Evolutionary conservation across 30 jellyfish, hydroid and myxozoan species (phyloP), one percentile per base, ranked within the genome.

Genomic region (Mastigias papua): DNA sequence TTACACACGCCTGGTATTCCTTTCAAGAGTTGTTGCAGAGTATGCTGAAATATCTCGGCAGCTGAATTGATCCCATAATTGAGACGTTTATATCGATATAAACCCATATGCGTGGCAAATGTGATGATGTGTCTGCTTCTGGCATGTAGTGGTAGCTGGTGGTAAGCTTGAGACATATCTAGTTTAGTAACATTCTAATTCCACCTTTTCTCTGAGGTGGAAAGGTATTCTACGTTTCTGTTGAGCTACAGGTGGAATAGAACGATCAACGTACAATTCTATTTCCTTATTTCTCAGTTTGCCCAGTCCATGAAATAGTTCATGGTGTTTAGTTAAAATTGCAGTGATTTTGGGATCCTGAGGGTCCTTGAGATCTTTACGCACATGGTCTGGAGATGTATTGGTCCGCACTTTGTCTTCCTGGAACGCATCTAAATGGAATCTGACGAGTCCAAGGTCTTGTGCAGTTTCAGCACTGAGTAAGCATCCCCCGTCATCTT

Each of bases 401-500:
- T 16, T 58, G 89, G 91, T 62, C 83, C 49, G 91, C 21, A 67
- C 32, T 42, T 50, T 84, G 46, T 48, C 26, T 34, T 25, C 1
- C 15, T 72, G 80, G 19, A 84, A 51, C 4, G 42, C 27, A 48
- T 84, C 49, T 46, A 69, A 0, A 48, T 48, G 27, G 34, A 50
- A 27, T 29, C 93, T 46, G 48, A 70, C 67, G 23, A 71, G 50
- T 73, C 80, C 91, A 71, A 48, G 26, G 13, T 69, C 86, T 71
- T 84, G 87, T 28, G 81, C 81, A 22, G 93, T 72, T 26, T n/a
- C 29, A 13, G 87, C 34, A 63, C 86, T 70, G 23, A 84, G 93
- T 49, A 84, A 33, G 54, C 87, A 84, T 19, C 93, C 93, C 42
- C 87, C 93, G 70, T 84, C 87, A 16, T 84, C 76, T 30, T 22